Evolutionary conservation across 1,140 invertebrate species (phyloP), one percentile per base, ranked within the genome.

Genomic region (Homarus americanus): DNA sequence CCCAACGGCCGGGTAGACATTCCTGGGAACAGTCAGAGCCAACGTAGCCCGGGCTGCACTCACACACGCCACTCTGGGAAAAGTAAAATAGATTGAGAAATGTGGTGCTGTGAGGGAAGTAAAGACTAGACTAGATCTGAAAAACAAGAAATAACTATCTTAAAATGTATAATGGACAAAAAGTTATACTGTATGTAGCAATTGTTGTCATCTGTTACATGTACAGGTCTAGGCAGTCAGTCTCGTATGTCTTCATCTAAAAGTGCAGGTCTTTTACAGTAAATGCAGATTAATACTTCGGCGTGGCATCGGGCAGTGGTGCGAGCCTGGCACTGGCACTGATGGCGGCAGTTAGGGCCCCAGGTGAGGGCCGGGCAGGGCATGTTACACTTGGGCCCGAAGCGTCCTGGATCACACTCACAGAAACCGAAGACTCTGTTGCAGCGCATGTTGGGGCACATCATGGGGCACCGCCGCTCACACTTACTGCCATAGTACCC

Each of bases 281-380:
- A n/a, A n/a, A n/a, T n/a, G n/a, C n/a, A n/a, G n/a, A n/a, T n/a
- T 28, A 32, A 9, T 76, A 90, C 87, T 73, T 93, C 93, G 36
- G 93, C 86, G 15, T 96, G 44, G 95, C 95, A 36, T 96, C 96
- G 94, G 97, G 96, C 94, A 98, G 99, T 24, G 95, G 95, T 34
- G 97, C 98, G 66, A 96, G 99, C 99, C 93, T 99, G 97, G 94
- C 99, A 99, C 1, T 96, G 95, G 94, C 98, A 99, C 69, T 97
- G 96, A 34, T 96, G 96, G 90, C 96, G 96, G 93, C 98, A 99
- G 84, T 96, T 95, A 15, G 94, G 93, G 0, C 97, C 97, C 94
- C 97, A 97, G 83, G 95, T 97, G 44, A 97, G 96, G n/a, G 94
- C 94, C 0, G 97, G 96, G 94, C 98, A 98, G 28, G 94, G 93